A percentile compares a stretch with the other conserved stretches of the same genome.
These are phyloP conservation scores for Amblyopsis rosae DNA, from an alignment of 2,113 vertebrate genomes.

Conservation along the genomic window DNA sequence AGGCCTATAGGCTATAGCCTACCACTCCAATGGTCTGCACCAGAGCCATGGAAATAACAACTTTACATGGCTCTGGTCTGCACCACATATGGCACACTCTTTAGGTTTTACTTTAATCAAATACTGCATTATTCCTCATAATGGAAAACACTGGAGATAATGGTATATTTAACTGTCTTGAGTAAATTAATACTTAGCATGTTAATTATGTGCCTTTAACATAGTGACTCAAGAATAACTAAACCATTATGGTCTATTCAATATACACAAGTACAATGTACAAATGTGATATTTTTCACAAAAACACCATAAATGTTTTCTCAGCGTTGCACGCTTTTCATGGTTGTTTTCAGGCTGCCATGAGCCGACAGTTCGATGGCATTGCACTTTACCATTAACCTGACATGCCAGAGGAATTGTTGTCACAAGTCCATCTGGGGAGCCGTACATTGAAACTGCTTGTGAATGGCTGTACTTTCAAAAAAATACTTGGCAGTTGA, in stretches of 20 bases:
- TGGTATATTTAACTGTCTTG: background rate
- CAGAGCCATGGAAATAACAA: too few relatives aligned
- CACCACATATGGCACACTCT: background rate
- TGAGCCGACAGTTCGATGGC: slow-evolving; percentile 4
- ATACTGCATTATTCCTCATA: too few relatives aligned
- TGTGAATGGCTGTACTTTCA: too few relatives aligned
- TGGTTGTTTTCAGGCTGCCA: slow-evolving; percentile 13
- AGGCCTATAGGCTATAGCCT: too few relatives aligned
- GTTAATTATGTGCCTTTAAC: slow-evolving; percentile 5
- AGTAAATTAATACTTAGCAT: slow-evolving; percentile 9
- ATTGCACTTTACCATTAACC: slow-evolving; percentile 5
- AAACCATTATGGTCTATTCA: slow-evolving; percentile 17
- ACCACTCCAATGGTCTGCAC: too few relatives aligned
- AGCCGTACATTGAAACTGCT: too few relatives aligned
- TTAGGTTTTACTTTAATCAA: too few relatives aligned
- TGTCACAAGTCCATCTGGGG: too few relatives aligned
- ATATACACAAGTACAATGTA: slow-evolving; percentile 45
- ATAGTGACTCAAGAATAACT: background rate
- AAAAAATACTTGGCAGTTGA: too few relatives aligned
- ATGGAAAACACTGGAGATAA: too few relatives aligned
- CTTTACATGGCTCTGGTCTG: slow-evolving; percentile 1
- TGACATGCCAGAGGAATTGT: too few relatives aligned
- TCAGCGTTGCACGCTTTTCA: slow-evolving; percentile 2
- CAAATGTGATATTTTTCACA: slow-evolving; percentile 25
- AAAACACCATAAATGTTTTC: slow-evolving; percentile 1